These are phyloP conservation scores for Marasmarcha lunaedactyla DNA, from an alignment of 2,888 invertebrate species.

Conservation along the genomic window DNA sequence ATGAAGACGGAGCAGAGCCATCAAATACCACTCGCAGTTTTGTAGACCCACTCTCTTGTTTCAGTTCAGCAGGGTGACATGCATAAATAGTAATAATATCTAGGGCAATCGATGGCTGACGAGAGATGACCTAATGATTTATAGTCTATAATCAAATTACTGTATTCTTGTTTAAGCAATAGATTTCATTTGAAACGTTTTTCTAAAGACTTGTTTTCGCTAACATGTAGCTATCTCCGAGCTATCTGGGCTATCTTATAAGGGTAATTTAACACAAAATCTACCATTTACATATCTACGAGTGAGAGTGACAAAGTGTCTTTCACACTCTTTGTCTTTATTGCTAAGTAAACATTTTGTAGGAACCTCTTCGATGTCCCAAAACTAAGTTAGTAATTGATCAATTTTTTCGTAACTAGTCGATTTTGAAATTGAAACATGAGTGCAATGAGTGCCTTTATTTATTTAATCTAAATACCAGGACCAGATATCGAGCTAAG, in stretches of 20 bases:
- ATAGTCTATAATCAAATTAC: constrained; percentile 17
- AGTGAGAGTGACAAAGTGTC: constrained; percentile 15
- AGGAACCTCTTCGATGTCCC: constrained; percentile 19
- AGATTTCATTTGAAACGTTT: constrained; percentile 12
- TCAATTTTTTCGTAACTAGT: constrained; percentile 7
- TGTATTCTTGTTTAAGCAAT: constrained; percentile 11
- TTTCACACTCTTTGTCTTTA: constrained; percentile 15
- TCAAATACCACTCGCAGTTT: constrained; percentile 27
- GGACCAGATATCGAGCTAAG: constrained; percentile 21
- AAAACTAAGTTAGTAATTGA: constrained; percentile 13
- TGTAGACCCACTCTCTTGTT: constrained; percentile 22
- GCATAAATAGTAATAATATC: constrained; percentile 22
- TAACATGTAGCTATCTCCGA: constrained; percentile 16
- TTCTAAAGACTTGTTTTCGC: constrained; percentile 17
- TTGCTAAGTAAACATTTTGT: constrained; percentile 7
- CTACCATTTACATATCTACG: constrained; percentile 9
- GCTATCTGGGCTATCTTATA: constrained; percentile 8
- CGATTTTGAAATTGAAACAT: constrained; percentile 1
- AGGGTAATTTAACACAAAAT: constrained; percentile 14
- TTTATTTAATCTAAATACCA: constrained; percentile 4
- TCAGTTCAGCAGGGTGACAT: constrained; percentile 31
- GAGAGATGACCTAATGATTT: constrained; percentile 14
- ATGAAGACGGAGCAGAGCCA: constrained; percentile 19
- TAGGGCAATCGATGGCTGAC: not conserved
- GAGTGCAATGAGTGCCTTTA: constrained; percentile 9